Percentiles rank a stretch among this genome's conserved stretches.
phyloP scores from a whole-genome alignment of 2,888 invertebrate genomes.

The Hirtodrosophila duncani region DNA sequence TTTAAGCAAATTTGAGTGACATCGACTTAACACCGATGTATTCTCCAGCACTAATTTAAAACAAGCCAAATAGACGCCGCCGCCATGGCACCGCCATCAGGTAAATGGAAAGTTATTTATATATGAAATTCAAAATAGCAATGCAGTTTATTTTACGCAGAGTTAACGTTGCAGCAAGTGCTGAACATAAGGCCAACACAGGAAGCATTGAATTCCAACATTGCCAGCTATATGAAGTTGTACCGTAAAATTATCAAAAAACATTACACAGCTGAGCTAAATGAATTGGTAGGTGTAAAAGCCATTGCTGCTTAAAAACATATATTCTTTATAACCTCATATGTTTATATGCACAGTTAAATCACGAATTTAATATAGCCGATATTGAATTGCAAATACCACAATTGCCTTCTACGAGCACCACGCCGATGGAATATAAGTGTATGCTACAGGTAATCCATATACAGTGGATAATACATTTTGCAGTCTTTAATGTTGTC shows the following conservation, averaged over 20 bases:
- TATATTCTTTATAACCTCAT: neutral
- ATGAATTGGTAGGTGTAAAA: slow-evolving; percentile 54
- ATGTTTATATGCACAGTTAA: too few species aligned
- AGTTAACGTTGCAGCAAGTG: slow-evolving; percentile 65
- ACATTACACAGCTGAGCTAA: slow-evolving; percentile 56
- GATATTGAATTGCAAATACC: slow-evolving; percentile 60
- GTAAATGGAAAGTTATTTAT: neutral
- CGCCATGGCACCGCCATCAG: slow-evolving; percentile 29
- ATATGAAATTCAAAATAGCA: neutral
- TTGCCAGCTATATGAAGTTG: slow-evolving; percentile 23
- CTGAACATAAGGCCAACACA: slow-evolving; percentile 61
- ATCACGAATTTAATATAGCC: slow-evolving; percentile 57
- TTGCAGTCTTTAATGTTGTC: slow-evolving; percentile 13
- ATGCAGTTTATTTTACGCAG: slow-evolving; percentile 28
- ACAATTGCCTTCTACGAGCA: slow-evolving; percentile 29
- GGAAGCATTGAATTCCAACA: slow-evolving; percentile 47
- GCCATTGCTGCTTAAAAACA: neutral
- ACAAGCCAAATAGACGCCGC: too few species aligned
- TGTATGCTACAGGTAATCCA: slow-evolving; percentile 35
- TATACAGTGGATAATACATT: neutral
- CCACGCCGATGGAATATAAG: slow-evolving; percentile 16
- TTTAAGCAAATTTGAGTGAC: too few species aligned
- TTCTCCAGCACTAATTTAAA: too few species aligned
- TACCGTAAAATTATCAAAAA: slow-evolving; percentile 65
- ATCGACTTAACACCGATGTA: too few species aligned